Evolutionary conservation across 2,888 invertebrate genomes (phyloP).

Genomic region (Cremastobaeus sp.): DNA sequence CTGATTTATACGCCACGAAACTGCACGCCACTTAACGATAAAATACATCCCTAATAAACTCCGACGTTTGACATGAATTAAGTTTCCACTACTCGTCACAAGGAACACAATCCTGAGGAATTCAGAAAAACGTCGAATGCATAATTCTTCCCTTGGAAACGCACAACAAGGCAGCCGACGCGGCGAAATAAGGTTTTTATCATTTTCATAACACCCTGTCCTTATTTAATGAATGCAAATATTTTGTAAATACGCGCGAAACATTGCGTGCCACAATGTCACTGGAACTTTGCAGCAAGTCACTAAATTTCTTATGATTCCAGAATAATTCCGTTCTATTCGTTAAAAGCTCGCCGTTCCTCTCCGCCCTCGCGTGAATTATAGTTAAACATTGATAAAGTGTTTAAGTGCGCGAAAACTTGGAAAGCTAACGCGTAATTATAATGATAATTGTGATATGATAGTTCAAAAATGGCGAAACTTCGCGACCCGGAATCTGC

Average conservation of each 20-base stretch:
- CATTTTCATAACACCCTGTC: neutral
- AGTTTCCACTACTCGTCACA: conserved; percentile 15
- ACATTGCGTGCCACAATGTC: neutral
- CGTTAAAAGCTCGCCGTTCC: no score
- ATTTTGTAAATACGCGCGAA: conserved; percentile 1
- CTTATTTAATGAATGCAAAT: conserved; percentile 9
- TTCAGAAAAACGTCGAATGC: conserved; percentile 19
- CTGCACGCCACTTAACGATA: no score
- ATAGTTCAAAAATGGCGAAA: conserved; percentile 9
- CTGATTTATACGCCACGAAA: no score
- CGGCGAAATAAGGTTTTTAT: conserved; percentile 1
- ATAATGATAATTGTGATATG: conserved; percentile 23
- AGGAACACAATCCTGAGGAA: conserved; percentile 7
- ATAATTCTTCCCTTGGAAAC: conserved; percentile 4
- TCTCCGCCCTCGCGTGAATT: conserved; percentile 19
- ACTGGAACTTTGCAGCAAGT: neutral
- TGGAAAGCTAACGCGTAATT: conserved; percentile 22
- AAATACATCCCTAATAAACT: conserved; percentile 15
- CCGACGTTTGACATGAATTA: conserved; percentile 21
- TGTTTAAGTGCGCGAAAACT: conserved; percentile 12
- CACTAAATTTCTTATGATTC: conserved; percentile 10
- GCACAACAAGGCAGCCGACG: conserved; percentile 6
- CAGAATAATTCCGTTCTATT: conserved; percentile 35
- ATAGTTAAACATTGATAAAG: conserved; percentile 28
- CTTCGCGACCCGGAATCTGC: conserved; percentile 9